phyloP scores from a whole-genome alignment of 2,797 vertebrate genomes.

The Oreochromis grahami region DNA sequence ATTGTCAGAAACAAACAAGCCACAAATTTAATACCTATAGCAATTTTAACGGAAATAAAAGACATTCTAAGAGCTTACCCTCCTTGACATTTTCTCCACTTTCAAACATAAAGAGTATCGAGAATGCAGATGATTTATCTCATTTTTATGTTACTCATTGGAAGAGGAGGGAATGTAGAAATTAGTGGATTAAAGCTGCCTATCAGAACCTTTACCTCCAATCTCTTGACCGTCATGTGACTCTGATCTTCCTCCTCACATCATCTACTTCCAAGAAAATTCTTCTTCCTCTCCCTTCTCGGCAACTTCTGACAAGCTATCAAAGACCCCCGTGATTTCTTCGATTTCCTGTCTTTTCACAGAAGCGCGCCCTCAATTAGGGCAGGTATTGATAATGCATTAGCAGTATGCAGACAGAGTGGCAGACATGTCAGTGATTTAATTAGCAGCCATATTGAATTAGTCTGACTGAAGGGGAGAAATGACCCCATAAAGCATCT shows the following conservation, averaged over 20 bases:
- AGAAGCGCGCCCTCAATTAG: neutral
- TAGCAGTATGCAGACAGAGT: slow-evolving; percentile 12
- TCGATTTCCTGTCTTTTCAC: slow-evolving; percentile 11
- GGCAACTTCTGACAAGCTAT: neutral
- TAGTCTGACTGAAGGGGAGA: neutral
- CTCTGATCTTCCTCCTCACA: neutral
- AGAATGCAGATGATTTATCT: neutral
- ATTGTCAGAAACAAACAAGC: neutral
- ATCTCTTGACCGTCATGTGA: neutral
- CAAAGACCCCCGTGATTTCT: neutral
- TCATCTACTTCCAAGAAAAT: neutral
- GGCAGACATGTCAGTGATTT: slow-evolving; percentile 9
- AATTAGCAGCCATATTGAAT: slow-evolving; percentile 39
- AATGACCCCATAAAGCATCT: neutral
- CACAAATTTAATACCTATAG: neutral
- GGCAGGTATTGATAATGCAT: slow-evolving; percentile 14
- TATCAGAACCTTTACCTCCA: neutral
- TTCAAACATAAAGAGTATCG: neutral
- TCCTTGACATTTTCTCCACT: neutral
- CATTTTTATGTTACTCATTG: neutral
- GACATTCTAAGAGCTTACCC: neutral
- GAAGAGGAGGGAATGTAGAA: neutral
- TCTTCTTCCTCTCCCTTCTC: neutral
- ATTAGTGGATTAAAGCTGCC: neutral
- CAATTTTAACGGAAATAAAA: neutral